Evolutionary conservation across 2,797 vertebrate species (phyloP), one percentile per base, ranked within the genome.

Genomic region (Rhodeus uyekii): DNA sequence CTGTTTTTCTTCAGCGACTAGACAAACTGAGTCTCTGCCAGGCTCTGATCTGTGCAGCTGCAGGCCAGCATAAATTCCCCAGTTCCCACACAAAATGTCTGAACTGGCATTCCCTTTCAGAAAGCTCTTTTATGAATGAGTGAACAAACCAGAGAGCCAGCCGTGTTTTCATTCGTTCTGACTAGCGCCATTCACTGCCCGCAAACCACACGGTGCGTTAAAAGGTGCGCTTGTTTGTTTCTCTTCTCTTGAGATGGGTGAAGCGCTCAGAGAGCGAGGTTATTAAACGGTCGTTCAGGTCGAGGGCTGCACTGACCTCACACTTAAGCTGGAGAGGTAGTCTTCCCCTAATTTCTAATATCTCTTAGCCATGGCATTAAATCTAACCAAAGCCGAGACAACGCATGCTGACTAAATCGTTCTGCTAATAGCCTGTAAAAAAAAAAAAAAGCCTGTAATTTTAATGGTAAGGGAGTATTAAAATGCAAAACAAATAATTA

Each of bases 1-100:
- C 89, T 90, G 88, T 91, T 89, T 90, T 91, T 83, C 87, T 83
- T 82, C 81, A 75, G 65, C 61, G 85, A 86, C 87, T 84, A 89
- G 83, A 90, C 87, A 84, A 90, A 86, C 86, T 64, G 84, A 89
- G 73, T 73, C 86, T 50, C 76, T 86, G 87, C 85, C 87, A 89
- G 84, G 78, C 87, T 87, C 82, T 80, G 87, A 88, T 87, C 76
- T 81, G 85, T 84, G 84, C 87, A 89, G 88, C 88, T 88, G 88
- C 81, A 78, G 87, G 73, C 83, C 87, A 82, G 86, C 80, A 81
- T 84, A 83, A 86, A 87, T 85, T 88, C 87, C 83, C 86, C 79
- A 61, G 83, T 76, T 87, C 83, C 87, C 87, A 85, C 83, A 86
- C 86, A 84, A 77, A 88, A 90, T 80, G 86, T 83, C 86, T 86